Evolutionary conservation across 2,888 invertebrate genomes (phyloP).

Genomic region (Macropis europaea): DNA sequence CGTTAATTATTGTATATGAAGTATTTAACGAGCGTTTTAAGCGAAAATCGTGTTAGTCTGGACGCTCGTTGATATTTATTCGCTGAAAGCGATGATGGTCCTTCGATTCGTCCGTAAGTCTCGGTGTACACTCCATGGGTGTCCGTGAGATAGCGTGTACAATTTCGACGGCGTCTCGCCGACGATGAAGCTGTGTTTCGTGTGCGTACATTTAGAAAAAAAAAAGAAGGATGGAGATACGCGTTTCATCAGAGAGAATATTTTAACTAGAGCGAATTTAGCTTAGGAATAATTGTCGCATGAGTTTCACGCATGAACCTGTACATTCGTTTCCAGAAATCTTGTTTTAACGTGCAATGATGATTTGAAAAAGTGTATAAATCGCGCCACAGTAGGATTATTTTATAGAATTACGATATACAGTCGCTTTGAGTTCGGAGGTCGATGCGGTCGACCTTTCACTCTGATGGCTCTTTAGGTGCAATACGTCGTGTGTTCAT

Average conservation of each 20-base stretch:
- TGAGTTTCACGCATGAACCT: constrained; percentile 18
- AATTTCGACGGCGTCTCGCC: no score
- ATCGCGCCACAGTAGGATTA: neutral
- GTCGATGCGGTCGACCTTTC: no score
- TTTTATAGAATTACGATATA: neutral
- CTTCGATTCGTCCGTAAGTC: constrained; percentile 24
- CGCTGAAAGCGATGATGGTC: neutral
- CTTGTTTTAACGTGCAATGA: constrained; percentile 26
- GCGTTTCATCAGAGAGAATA: neutral
- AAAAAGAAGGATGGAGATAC: no score
- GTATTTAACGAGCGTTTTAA: constrained; percentile 10
- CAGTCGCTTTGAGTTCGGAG: neutral
- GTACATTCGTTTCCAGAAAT: constrained; percentile 26
- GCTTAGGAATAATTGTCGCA: constrained; percentile 11
- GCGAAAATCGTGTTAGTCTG: neutral
- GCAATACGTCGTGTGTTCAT: no score
- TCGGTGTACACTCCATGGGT: neutral
- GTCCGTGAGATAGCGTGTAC: neutral
- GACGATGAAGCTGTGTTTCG: no score
- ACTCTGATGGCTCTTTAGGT: no score
- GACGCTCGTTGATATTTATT: neutral
- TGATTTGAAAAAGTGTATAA: neutral
- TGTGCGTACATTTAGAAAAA: no score
- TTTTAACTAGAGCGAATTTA: constrained; percentile 28
- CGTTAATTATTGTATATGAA: neutral